Base-by-base conservation (phyloP, 2,797 vertebrate genomes). In the Dryobates pubescens region DNA sequence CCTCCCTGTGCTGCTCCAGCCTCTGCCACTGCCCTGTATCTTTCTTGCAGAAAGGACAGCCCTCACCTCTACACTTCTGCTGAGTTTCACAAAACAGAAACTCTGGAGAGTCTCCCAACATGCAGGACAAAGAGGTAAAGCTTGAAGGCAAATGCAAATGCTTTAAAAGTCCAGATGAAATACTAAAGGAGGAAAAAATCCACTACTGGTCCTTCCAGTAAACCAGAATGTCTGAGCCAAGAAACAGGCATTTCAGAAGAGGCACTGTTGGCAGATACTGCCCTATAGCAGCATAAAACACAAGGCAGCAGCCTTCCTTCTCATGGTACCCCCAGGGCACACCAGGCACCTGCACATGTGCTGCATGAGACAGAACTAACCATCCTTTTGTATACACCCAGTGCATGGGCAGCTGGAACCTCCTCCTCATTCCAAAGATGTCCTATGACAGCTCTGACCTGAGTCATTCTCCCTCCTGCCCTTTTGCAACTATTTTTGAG, bases 261-360 rank as follows among this genome's bases (percentile, higher is more conserved):
- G 29, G n/a, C 34, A 47, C 17, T n/a, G 10, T 3, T n/a, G 7
- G 26, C 32, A 82, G 26, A 3, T 11, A 38, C 32, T 90, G 56
- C 29, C 45, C 17, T 17, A 3, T 14, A 63, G 17, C 4, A 82
- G 3, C 7, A 26, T 29, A 27, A 24, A 82, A 11, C 17, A 17
- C 14, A 63, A 51, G 22, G 8, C 7, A 62, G 62, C 38, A 74
- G 43, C 17, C 23, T 43, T 54, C 49, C 26, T 34, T 62, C 36
- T 54, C 23, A 2, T 2, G 0, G 17, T 23, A 17, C 14, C 57
- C 57, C 15, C 3, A 5, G 49, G 27, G 51, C 30, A 68, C 43
- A 9, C 6, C 6, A 2, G 0, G 24, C 10, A 67, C 8, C 27
- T 30, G 11, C 27, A 6, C 0, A 0, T 2, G 16, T 36, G 32